Conservation (phyloP, 2,797 vertebrate species). For the Acestrorhynchus altus region DNA sequence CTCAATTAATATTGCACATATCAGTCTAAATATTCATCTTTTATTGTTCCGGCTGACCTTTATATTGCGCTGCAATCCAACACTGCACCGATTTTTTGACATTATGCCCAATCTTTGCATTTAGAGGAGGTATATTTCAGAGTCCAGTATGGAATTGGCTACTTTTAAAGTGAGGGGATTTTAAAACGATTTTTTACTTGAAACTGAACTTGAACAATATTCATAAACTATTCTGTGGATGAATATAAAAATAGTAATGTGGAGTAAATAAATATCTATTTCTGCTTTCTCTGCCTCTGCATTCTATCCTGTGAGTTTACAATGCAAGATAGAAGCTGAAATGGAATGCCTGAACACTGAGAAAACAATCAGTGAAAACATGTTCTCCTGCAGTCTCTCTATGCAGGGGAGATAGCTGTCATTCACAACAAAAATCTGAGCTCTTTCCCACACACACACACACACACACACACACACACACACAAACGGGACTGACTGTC, state of each 20-base stretch:
- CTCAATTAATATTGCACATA: too few relatives aligned
- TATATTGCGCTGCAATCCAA: too few relatives aligned
- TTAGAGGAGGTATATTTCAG: too few relatives aligned
- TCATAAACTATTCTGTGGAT: too few relatives aligned
- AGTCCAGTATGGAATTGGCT: too few relatives aligned
- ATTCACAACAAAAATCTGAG: background rate
- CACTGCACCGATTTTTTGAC: too few relatives aligned
- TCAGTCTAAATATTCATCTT: too few relatives aligned
- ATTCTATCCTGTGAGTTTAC: background rate
- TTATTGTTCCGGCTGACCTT: too few relatives aligned
- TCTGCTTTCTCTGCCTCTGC: background rate
- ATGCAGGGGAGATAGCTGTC: background rate
- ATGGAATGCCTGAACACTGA: background rate
- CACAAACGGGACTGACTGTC: slow-evolving; percentile 27
- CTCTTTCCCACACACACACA: slow-evolving; percentile 12
- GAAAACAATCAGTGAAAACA: background rate
- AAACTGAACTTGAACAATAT: too few relatives aligned
- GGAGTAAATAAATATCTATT: background rate
- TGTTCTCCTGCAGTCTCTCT: background rate
- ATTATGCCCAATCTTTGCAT: too few relatives aligned
- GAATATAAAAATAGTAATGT: background rate
- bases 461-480: slow-evolving; percentile 46
- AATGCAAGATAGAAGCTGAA: background rate
- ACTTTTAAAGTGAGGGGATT: too few relatives aligned
- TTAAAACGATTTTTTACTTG: too few relatives aligned